phyloP scores from a whole-genome alignment of 2,888 invertebrate genomes.

The Eucera pruinosa region DNA sequence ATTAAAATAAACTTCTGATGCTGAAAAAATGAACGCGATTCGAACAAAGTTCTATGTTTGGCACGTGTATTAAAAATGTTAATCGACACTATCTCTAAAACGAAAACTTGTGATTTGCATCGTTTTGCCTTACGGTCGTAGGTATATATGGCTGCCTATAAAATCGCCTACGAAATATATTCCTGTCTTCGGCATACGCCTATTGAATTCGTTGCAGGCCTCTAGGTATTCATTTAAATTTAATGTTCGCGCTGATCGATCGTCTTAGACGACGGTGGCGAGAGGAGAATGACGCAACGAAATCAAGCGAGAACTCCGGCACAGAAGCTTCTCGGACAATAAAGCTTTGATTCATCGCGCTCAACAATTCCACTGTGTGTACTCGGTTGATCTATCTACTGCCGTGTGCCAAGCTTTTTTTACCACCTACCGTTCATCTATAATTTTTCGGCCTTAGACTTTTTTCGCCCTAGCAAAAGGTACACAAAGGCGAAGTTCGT shows the following conservation, averaged over 20 bases:
- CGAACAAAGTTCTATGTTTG: too few species aligned
- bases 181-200: slow-evolving; percentile 11
- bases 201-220: slow-evolving; percentile 27
- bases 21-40: too few species aligned
- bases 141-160: slow-evolving; percentile 12
- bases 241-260: slow-evolving; percentile 49
- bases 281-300: slow-evolving; percentile 46
- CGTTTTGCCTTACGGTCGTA: too few species aligned
- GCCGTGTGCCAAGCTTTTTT: slow-evolving; percentile 37
- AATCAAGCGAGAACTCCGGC: slow-evolving; percentile 25
- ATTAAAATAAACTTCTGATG: too few species aligned
- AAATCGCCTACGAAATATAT: slow-evolving; percentile 14
- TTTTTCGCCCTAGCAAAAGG: too few species aligned
- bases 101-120: too few species aligned
- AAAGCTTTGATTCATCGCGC: slow-evolving; percentile 48
- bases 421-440: slow-evolving; percentile 9
- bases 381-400: slow-evolving; percentile 38
- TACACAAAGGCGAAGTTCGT: too few species aligned
- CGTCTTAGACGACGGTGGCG: slow-evolving; percentile 26
- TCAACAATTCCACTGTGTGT: slow-evolving; percentile 22
- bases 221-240: slow-evolving; percentile 36
- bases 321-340: slow-evolving; percentile 21
- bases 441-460: slow-evolving; percentile 17
- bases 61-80: too few species aligned
- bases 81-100: too few species aligned